Evolutionary conservation across 1,140 invertebrate genomes (phyloP), one percentile per base, ranked within the genome.

Genomic region (Thaumatotibia leucotreta): DNA sequence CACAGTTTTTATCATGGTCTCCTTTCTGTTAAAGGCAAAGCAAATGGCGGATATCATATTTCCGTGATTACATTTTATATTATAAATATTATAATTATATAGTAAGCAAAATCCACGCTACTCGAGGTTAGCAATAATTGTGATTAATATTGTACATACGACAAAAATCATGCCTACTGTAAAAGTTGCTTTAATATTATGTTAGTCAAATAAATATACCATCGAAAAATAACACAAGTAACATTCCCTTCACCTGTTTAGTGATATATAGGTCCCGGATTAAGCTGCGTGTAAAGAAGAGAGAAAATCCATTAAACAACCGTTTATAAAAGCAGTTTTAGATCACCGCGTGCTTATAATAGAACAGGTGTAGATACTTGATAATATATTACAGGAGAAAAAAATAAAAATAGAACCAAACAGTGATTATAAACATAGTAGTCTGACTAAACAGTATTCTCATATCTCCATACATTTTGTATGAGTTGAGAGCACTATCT

Each of bases 211-310:
- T 29, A 54, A 6, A 29, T 29, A 29, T 74, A 72, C 70, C 65
- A 77, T 68, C 77, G 74, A 69, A 81, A 73, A 75, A 66, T 63
- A 73, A 84, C 74, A 84, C 74, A 79, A 82, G 81, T 79, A 83
- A 78, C 80, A 86, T 72, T 85, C 84, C 88, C 88, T 83, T 92
- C 91, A 92, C 89, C 91, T 92, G 76, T 91, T 91, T 91, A 91
- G 83, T 91, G 90, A 90, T 92, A 92, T 79, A 91, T 89, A 88
- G 90, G 85, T 91, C 91, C 91, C 89, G 89, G 91, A 86, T 92
- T 92, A 92, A 91, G 91, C 91, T 92, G 91, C 91, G 70, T 92
- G 91, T 88, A 91, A 91, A 90, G 78, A 79, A 81, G 83, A 91
- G 80, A 89, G 80, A 88, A 83, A 84, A 66, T 45, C 24, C 8